Evolutionary conservation across 37 sponge, comb jelly and placozoan genomes (phyloP).

Genomic region (Spongia lamella): DNA sequence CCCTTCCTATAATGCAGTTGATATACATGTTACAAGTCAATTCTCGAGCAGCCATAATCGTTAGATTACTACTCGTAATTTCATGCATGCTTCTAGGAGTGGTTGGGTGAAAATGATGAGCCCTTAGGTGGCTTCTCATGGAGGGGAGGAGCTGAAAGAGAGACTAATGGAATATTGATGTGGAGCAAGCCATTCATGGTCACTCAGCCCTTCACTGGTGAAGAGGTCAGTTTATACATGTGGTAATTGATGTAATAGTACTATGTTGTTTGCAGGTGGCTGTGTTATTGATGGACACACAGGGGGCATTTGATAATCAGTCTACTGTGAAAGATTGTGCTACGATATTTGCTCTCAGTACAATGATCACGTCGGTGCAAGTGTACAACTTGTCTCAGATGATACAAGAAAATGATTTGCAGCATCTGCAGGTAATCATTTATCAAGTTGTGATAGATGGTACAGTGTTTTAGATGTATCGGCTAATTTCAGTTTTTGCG

Average conservation of each 20-base stretch:
- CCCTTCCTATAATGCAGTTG: too few species aligned
- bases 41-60: too few species aligned
- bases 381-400: conserved; percentile 75
- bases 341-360: conserved; percentile 97
- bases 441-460: too few species aligned
- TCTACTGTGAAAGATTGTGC: conserved; percentile 96
- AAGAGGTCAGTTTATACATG: conserved; percentile 61
- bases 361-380: conserved; percentile 92
- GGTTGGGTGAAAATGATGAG: conserved; percentile 86
- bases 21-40: too few species aligned
- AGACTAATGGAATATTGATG: conserved; percentile 93
- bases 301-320: conserved; percentile 97
- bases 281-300: conserved; percentile 95
- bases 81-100: conserved; percentile 47
- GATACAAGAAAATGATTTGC: conserved; percentile 96
- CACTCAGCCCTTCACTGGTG: conserved; percentile 67
- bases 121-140: conserved; percentile 92
- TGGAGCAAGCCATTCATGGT: conserved; percentile 91
- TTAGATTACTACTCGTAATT: too few species aligned
- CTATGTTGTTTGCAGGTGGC: too few species aligned
- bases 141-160: conserved; percentile 87
- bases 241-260: neutral
- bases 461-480: conserved; percentile 11
- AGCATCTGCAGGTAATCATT: conserved; percentile 93
- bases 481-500: conserved; percentile 12